Conservation (phyloP, 2,113 vertebrate genomes). For the Lagopus muta region DNA sequence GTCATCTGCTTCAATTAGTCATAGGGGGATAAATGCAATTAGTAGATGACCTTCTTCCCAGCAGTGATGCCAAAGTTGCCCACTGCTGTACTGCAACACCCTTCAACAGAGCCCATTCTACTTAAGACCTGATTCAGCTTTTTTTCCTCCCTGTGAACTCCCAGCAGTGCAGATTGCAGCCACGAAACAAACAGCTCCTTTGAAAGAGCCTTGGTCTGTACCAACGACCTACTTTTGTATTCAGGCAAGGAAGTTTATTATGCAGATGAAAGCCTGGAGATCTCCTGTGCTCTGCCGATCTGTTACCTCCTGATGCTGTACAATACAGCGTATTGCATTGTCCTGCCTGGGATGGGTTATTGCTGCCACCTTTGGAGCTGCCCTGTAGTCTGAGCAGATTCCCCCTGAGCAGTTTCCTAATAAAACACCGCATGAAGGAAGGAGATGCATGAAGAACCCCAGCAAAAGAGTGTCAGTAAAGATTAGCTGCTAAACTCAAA, state of each 20-base stretch:
- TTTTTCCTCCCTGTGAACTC: rapidly evolving
- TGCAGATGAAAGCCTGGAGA: neutral
- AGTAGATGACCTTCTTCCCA: neutral
- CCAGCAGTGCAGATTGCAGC: neutral
- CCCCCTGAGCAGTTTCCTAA: neutral
- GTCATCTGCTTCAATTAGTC: neutral
- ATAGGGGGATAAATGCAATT: neutral
- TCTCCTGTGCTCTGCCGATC: rapidly evolving
- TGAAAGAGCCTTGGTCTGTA: neutral
- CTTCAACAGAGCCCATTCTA: neutral
- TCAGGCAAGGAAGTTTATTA: neutral
- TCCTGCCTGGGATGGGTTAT: neutral
- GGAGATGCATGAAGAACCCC: neutral
- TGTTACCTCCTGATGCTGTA: neutral
- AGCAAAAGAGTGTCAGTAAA: neutral
- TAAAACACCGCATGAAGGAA: neutral
- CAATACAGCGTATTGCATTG: rapidly evolving
- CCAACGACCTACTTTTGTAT: neutral
- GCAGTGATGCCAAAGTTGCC: rapidly evolving
- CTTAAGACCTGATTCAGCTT: neutral
- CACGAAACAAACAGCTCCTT: neutral
- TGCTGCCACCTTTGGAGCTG: neutral
- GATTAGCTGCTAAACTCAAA: neutral
- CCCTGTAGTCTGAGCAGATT: neutral
- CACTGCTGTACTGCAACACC: neutral